phyloP scores from a whole-genome alignment of 2,797 vertebrate genomes.

The Cuniculus paca region DNA sequence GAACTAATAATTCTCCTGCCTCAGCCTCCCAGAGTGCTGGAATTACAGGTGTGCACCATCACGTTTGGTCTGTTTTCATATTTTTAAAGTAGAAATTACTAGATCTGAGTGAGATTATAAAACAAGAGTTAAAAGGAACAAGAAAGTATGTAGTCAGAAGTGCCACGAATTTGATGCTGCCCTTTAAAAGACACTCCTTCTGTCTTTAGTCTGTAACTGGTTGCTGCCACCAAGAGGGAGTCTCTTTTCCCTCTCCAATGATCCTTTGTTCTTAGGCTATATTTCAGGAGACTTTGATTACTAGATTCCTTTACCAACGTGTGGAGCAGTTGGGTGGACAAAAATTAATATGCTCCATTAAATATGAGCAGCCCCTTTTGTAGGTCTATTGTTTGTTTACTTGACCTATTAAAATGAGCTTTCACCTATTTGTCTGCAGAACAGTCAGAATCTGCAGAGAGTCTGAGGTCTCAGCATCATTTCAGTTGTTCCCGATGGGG shows the following conservation, averaged over 20 bases:
- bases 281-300: not conserved
- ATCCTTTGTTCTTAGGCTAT: not conserved
- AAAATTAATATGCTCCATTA: not conserved
- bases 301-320: not conserved
- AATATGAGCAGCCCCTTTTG: not conserved
- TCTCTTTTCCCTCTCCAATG: not conserved
- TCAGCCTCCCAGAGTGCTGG: not conserved
- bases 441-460: not conserved
- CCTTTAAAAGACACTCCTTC: not conserved
- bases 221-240: not conserved
- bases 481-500: not conserved
- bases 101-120: not conserved
- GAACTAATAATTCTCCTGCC: not conserved
- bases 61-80: not conserved
- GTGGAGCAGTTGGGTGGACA: not conserved
- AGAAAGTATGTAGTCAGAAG: not conserved
- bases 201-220: not conserved
- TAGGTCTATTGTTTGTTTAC: not conserved
- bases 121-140: not conserved
- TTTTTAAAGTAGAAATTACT: conserved; percentile 38
- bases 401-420: not conserved
- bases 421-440: not conserved
- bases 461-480: not conserved
- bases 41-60: not conserved
- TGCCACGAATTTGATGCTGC: not conserved